Conservation (phyloP, 2,113 vertebrate genomes). For the Neotoma lepida region DNA sequence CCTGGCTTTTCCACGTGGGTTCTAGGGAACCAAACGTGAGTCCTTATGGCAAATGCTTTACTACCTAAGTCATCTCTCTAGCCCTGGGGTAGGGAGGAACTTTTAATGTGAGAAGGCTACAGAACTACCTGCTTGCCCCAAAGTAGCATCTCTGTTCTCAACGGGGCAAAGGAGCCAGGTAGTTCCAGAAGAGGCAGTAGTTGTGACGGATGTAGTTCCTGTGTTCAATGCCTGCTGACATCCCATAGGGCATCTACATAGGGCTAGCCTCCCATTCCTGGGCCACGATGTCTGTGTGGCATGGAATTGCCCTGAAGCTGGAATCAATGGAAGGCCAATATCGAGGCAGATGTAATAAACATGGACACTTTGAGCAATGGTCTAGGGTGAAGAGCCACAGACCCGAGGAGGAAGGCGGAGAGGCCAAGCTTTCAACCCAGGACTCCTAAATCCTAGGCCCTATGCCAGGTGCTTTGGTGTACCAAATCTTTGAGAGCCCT, state of each 20-base stretch:
- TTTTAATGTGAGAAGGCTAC: not conserved
- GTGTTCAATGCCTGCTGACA: not conserved
- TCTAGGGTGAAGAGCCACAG: not conserved
- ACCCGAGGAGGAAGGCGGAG: fast-evolving
- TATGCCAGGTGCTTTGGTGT: not conserved
- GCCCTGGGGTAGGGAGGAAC: too few relatives aligned
- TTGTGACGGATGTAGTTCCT: not conserved
- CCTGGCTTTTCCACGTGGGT: not conserved
- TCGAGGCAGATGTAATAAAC: not conserved
- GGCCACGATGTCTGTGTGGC: not conserved
- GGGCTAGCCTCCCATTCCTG: not conserved
- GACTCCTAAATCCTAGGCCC: not conserved
- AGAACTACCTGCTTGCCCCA: not conserved
- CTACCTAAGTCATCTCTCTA: not conserved
- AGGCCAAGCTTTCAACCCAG: not conserved
- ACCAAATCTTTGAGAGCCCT: not conserved
- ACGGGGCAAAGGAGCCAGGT: not conserved
- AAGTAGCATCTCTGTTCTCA: not conserved
- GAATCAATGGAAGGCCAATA: not conserved
- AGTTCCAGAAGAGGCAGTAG: too few relatives aligned
- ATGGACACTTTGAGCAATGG: not conserved
- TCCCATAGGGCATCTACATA: not conserved
- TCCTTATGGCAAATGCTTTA: not conserved
- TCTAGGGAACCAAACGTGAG: not conserved
- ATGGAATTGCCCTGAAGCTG: not conserved